Evolutionary conservation across 2,113 vertebrate species (phyloP), one percentile per base, ranked within the genome.

Genomic region (Prochilodus magdalenae): DNA sequence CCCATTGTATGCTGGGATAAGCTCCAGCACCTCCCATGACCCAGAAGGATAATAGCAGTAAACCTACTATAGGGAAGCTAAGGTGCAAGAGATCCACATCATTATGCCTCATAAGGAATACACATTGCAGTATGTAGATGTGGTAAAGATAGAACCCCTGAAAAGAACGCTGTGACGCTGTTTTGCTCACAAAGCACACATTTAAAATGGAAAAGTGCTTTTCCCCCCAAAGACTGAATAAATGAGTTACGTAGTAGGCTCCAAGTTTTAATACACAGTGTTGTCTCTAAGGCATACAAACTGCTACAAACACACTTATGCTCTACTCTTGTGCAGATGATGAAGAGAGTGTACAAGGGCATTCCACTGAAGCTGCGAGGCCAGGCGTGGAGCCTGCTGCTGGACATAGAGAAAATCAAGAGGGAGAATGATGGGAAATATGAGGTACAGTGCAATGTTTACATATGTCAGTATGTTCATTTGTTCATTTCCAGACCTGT

Each of bases 311-410:
- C 65, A 69, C 26, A 44, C 47, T 7, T n/a, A 36, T 30, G 6
- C 44, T 66, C 12, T 29, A 66, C 0, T 40, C n/a, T 60, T 13
- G 36, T 85, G 27, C 91, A 98, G 97, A 93, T 98, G 96, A 91
- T 90, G 80, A 96, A 96, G 76, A 93, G 96, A 13, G 95, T 97
- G 10, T 98, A 96, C 87, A 97, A 98, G 91, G 97, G 97, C 15
- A 95, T 98, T 83, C 97, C 97, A 0, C 94, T 97, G 12, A 96
- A 97, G 90, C 94, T 97, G 20, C 93, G 96, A 86, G 96, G 96
- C 18, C 96, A 97, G 85, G 95, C 95, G 30, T 98, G 97, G 97
- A 94, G 95, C 0, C 89, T 96, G 75, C 92, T 98, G 69, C 89
- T 98, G 91, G 96, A 97, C 0, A 86, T 97, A 0, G 96, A 97